Conservation (phyloP, 2,113 vertebrate genomes). For the Capra hircus region DNA sequence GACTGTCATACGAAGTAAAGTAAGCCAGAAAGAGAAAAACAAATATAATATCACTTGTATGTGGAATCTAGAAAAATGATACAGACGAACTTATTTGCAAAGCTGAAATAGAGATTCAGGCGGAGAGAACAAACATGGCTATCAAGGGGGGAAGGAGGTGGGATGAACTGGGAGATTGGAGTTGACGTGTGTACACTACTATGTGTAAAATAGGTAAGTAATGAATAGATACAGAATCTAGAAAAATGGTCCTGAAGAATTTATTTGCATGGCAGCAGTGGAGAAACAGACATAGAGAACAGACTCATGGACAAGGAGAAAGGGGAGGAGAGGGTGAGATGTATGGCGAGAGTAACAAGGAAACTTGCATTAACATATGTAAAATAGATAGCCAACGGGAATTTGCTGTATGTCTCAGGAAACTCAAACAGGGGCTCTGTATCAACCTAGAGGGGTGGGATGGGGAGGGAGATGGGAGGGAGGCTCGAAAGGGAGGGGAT, state of each 20-base stretch:
- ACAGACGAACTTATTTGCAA: not conserved
- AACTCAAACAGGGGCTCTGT: not conserved
- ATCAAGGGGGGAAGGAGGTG: not conserved
- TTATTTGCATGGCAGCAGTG: not conserved
- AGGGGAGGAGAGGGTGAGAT: not conserved
- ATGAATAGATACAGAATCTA: not conserved
- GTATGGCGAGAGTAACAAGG: not conserved
- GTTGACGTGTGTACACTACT: not conserved
- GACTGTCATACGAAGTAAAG: not conserved
- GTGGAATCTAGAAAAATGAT: not conserved
- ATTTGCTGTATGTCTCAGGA: not conserved
- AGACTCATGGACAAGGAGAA: not conserved
- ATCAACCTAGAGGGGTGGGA: not conserved
- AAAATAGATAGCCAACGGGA: rapidly evolving
- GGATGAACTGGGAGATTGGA: not conserved
- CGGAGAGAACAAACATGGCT: not conserved
- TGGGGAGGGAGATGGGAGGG: not conserved
- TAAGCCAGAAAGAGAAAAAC: not conserved
- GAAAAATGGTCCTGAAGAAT: not conserved
- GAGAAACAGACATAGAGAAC: not conserved
- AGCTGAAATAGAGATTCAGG: not conserved
- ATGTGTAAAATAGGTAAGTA: not conserved
- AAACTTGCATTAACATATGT: not conserved
- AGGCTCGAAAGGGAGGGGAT: not conserved
- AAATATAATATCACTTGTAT: not conserved